phyloP scores from a whole-genome alignment of 2,113 vertebrate species.

The Sisor rabdophorus region DNA sequence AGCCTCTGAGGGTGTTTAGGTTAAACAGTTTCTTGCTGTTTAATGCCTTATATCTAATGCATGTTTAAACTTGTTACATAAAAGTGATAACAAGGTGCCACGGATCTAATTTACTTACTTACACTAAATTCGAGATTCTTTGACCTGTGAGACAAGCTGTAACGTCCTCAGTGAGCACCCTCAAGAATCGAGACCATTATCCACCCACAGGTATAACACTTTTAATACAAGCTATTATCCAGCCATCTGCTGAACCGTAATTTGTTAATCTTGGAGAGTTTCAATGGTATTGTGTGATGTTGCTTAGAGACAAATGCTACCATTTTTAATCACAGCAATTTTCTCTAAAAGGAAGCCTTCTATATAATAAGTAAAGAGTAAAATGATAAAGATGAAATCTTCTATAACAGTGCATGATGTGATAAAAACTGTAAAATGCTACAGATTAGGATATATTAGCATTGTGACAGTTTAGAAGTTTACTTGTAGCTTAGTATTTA shows the following conservation, averaged over 20 bases:
- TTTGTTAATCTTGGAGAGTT: slow-evolving; percentile 14
- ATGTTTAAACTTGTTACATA: slow-evolving; percentile 50
- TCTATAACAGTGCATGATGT: not conserved
- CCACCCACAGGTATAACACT: slow-evolving; percentile 5
- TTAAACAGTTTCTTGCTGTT: slow-evolving; percentile 37
- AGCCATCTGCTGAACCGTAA: slow-evolving; percentile 17
- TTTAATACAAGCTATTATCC: slow-evolving; percentile 10
- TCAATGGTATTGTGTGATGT: slow-evolving; percentile 10
- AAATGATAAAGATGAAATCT: no score
- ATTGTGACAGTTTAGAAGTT: no score
- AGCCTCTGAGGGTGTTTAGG: no score
- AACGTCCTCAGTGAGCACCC: slow-evolving; percentile 63
- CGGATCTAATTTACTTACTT: slow-evolving; percentile 58
- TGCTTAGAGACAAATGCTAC: slow-evolving; percentile 10
- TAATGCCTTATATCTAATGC: slow-evolving; percentile 15
- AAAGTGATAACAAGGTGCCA: slow-evolving; percentile 54
- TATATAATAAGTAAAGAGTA: slow-evolving; percentile 1
- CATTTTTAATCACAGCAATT: slow-evolving; percentile 22
- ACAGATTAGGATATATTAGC: slow-evolving; percentile 27
- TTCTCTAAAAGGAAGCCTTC: slow-evolving; percentile 7
- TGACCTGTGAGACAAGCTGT: slow-evolving; percentile 60
- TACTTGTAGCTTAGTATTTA: no score
- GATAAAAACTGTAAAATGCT: slow-evolving; percentile 30
- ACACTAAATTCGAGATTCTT: slow-evolving; percentile 59
- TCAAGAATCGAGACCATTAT: slow-evolving; percentile 37